A percentile compares a stretch with the other conserved stretches of the same genome.
These are phyloP conservation scores for Threskiornis aethiopicus DNA, from an alignment of 2,797 vertebrate species.

Conservation along the genomic window DNA sequence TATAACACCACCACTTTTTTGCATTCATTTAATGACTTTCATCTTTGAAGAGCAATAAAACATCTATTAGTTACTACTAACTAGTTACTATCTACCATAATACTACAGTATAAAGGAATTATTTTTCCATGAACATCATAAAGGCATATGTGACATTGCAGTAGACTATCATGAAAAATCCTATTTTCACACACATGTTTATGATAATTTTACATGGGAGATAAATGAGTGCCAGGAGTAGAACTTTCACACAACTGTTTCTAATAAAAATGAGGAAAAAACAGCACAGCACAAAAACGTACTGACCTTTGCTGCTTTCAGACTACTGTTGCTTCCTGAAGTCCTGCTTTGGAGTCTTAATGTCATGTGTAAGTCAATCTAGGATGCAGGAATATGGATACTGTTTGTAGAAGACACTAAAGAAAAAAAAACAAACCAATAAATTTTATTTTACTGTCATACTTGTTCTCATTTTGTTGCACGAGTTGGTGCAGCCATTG, in stretches of 20 bases:
- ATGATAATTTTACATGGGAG: not conserved
- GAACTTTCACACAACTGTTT: not conserved
- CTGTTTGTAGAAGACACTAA: not conserved
- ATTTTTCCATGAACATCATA: not conserved
- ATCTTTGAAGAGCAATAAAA: not conserved
- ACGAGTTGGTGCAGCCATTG: not conserved
- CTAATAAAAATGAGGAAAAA: not conserved
- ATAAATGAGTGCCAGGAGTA: not conserved
- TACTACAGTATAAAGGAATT: not conserved
- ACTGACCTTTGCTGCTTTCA: not conserved
- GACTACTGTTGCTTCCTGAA: not conserved
- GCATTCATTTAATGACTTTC: not conserved
- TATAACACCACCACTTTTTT: not conserved
- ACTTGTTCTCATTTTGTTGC: not conserved
- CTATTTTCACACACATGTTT: not conserved
- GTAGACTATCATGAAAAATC: not conserved
- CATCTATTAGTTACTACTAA: not conserved
- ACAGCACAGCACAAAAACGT: not conserved
- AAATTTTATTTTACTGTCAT: not conserved
- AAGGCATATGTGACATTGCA: not conserved
- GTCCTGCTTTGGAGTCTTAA: not conserved
- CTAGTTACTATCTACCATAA: not conserved
- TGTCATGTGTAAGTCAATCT: not conserved
- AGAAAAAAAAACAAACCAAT: not conserved
- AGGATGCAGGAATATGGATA: not conserved